A percentile compares a stretch with the other conserved stretches of the same genome.
phyloP scores from a whole-genome alignment of 2,888 invertebrate species.

The Lochmaea capreae region DNA sequence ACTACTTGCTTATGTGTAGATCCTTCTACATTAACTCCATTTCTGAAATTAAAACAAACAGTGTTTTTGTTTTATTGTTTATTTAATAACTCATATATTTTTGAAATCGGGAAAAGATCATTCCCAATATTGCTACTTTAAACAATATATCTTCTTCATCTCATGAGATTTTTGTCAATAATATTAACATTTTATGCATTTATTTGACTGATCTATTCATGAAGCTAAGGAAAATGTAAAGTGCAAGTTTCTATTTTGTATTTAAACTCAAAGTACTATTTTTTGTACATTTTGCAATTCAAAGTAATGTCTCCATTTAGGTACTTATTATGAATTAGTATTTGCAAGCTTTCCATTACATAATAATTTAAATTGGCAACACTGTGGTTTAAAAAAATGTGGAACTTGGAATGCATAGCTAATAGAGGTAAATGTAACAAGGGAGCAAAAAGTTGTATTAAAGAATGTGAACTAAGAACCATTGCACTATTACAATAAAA shows the following conservation, averaged over 20 bases:
- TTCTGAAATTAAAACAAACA: slow-evolving; percentile 73
- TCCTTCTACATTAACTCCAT: slow-evolving; percentile 97
- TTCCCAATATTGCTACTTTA: too few species aligned
- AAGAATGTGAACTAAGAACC: not conserved
- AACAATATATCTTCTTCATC: too few species aligned
- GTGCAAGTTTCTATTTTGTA: too few species aligned
- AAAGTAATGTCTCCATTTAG: not conserved
- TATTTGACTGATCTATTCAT: too few species aligned
- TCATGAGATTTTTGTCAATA: too few species aligned
- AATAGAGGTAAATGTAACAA: not conserved
- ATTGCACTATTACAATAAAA: slow-evolving; percentile 38
- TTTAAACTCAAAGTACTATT: too few species aligned
- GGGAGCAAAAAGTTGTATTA: not conserved
- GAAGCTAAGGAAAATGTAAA: too few species aligned
- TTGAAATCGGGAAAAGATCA: too few species aligned
- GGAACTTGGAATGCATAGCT: not conserved
- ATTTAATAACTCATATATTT: too few species aligned
- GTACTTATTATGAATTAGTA: not conserved
- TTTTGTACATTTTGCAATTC: too few species aligned
- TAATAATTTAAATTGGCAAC: not conserved
- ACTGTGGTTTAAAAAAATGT: not conserved
- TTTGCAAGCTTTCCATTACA: not conserved
- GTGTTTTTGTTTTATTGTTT: too few species aligned
- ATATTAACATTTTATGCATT: too few species aligned
- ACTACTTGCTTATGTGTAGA: slow-evolving; percentile 99